phyloP scores from a whole-genome alignment of 2,113 vertebrate species.

The Tragelaphus scriptus region DNA sequence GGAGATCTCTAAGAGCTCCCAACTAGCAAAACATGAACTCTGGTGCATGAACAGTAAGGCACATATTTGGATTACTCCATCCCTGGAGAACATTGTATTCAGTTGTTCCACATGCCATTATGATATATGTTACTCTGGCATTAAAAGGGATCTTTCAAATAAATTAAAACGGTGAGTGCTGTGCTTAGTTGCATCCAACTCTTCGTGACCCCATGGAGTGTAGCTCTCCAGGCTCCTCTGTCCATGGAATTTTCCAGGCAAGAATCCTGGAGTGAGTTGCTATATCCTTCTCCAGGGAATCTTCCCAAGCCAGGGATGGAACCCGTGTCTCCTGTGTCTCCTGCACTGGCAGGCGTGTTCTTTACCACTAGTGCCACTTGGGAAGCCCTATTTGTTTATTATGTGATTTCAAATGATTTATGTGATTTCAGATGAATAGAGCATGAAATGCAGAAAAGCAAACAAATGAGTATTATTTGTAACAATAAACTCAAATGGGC shows the following conservation, averaged over 20 bases:
- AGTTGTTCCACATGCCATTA: neutral
- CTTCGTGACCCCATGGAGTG: neutral
- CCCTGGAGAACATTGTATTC: neutral
- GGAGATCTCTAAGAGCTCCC: neutral
- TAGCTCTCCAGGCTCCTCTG: neutral
- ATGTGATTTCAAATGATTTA: neutral
- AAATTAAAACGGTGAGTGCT: neutral
- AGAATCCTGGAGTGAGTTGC: neutral
- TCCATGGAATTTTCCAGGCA: neutral
- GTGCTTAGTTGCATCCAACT: neutral
- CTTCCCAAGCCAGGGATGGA: neutral
- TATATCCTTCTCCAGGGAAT: neutral
- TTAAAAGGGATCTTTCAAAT: neutral
- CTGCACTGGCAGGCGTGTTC: neutral
- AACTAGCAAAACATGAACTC: neutral
- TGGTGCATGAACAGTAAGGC: neutral
- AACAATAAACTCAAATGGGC: neutral
- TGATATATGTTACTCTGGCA: neutral
- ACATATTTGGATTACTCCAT: neutral
- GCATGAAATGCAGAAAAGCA: neutral
- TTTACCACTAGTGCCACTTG: neutral
- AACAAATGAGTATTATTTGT: neutral
- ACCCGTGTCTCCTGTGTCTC: neutral
- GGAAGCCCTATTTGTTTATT: neutral
- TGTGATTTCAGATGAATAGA: neutral